Evolutionary conservation across 2,797 vertebrate genomes (phyloP).

Genomic region (Hydrophis major): DNA sequence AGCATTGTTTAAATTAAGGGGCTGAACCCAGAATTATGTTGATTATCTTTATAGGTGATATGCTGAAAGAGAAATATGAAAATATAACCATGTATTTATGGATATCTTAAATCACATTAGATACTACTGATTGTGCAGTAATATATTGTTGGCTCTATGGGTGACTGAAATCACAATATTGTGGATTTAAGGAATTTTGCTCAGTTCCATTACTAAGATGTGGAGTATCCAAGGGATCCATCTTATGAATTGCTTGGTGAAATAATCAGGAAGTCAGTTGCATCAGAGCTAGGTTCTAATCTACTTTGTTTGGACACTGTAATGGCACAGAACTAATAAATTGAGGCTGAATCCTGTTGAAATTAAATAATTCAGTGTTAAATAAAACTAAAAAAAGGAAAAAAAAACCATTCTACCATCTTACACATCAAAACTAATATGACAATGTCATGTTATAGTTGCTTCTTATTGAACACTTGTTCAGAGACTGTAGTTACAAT

Average conservation of each 20-base stretch:
- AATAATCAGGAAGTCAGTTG: not conserved
- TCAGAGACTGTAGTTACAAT: not conserved
- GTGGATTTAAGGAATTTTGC: not conserved
- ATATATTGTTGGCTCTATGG: not conserved
- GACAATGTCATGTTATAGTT: not conserved
- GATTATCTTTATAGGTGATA: not conserved
- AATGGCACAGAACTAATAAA: not conserved
- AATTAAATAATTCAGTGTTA: not conserved
- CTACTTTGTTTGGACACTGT: not conserved
- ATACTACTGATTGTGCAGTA: not conserved
- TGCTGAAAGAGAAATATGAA: not conserved
- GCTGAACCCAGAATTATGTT: not conserved
- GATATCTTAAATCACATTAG: not conserved
- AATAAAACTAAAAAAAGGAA: not conserved
- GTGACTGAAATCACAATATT: not conserved
- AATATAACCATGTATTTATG: not conserved
- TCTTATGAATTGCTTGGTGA: not conserved
- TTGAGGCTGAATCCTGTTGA: not conserved
- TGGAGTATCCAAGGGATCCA: not conserved
- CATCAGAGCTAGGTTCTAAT: not conserved
- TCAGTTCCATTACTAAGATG: not conserved
- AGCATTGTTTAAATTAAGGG: not conserved
- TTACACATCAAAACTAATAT: not conserved
- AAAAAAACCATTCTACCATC: not conserved
- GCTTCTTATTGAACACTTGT: not conserved